Conservation (phyloP, 2,113 vertebrate genomes). For the Brachirus orientalis region DNA sequence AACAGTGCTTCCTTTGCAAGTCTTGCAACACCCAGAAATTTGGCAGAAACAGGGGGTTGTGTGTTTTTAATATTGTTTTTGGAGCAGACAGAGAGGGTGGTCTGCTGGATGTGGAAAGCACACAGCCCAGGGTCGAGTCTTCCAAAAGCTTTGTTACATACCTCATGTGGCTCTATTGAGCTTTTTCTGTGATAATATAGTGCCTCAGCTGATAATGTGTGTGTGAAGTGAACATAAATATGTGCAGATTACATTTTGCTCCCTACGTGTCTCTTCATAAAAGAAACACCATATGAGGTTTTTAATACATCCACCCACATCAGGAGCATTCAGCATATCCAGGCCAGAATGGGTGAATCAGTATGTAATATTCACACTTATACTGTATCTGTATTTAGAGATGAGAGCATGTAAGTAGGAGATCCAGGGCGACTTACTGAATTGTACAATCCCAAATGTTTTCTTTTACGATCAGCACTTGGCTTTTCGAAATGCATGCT, state of each 20-base stretch:
- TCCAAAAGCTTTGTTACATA: constrained; percentile 64
- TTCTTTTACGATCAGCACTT: constrained; percentile 29
- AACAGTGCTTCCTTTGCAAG: constrained; percentile 56
- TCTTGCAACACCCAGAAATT: constrained; percentile 53
- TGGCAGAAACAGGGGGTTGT: constrained; percentile 26
- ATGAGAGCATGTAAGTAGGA: constrained; percentile 19
- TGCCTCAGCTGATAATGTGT: constrained; percentile 30
- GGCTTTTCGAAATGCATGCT: constrained; percentile 22
- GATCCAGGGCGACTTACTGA: constrained; percentile 7
- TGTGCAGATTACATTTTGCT: constrained; percentile 44
- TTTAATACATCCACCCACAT: constrained; percentile 48
- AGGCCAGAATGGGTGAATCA: constrained; percentile 36
- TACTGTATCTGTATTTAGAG: constrained; percentile 12
- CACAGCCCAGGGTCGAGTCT: constrained; percentile 43
- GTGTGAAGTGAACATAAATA: constrained; percentile 27
- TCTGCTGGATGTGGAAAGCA: constrained; percentile 49
- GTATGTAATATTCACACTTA: constrained; percentile 22
- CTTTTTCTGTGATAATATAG: constrained; percentile 58
- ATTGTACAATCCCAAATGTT: constrained; percentile 19
- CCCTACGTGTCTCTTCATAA: constrained; percentile 30
- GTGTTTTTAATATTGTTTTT: constrained; percentile 70
- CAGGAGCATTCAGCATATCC: constrained; percentile 15
- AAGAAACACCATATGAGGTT: constrained; percentile 47
- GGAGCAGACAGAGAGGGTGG: constrained; percentile 58
- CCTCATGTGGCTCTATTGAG: constrained; percentile 66